These are phyloP conservation scores for Nymphalis polychloros DNA, from an alignment of 2,888 invertebrate species.

Conservation along the genomic window DNA sequence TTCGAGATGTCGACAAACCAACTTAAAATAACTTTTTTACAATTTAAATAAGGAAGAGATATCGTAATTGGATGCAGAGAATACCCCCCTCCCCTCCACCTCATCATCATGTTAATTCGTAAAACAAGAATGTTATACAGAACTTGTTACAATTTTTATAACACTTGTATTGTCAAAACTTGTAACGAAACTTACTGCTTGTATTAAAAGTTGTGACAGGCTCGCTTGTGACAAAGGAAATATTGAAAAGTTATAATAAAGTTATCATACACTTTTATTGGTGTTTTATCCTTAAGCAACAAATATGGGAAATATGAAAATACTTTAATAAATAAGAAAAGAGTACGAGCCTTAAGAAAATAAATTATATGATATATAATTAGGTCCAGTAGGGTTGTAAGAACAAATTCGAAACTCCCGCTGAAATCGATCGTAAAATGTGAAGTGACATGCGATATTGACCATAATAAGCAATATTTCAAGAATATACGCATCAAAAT, in stretches of 20 bases:
- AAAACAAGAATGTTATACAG: neutral
- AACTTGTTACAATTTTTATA: no score
- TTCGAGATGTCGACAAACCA: no score
- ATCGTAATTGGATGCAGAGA: neutral
- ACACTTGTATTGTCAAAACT: neutral
- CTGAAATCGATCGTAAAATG: no score
- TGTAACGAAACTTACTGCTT: neutral
- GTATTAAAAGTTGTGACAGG: neutral
- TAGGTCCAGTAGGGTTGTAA: no score
- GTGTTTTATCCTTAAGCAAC: neutral
- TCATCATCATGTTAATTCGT: neutral
- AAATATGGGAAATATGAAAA: no score
- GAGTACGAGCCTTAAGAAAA: neutral
- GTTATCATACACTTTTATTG: neutral
- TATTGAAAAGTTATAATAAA: constrained; percentile 6
- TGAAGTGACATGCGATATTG: no score
- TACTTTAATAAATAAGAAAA: neutral
- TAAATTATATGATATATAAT: no score
- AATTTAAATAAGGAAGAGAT: neutral
- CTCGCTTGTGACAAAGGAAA: constrained; percentile 3
- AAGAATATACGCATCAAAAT: no score
- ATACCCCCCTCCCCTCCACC: neutral
- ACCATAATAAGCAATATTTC: no score
- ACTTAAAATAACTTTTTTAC: no score
- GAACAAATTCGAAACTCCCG: no score